Percentiles rank a stretch among this genome's conserved stretches.
Conservation (phyloP, 1,140 invertebrate species). For the Aporrectodea caliginosa region DNA sequence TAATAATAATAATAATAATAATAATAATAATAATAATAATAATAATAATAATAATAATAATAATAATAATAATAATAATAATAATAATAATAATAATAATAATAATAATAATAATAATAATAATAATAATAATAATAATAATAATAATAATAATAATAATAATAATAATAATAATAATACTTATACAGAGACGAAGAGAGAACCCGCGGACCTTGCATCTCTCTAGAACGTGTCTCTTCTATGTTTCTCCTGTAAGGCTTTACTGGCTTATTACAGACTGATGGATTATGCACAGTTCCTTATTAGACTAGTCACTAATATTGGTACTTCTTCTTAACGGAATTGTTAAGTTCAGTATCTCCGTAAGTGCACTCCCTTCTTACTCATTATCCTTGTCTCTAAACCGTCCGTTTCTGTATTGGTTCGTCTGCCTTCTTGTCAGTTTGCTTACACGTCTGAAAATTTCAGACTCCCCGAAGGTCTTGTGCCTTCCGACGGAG, state of each 20-base stretch:
- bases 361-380: background rate
- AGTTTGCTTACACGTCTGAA: too few relatives aligned
- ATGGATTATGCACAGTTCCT: background rate
- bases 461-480: background rate
- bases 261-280: background rate
- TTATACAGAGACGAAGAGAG: background rate
- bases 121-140: background rate
- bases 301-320: background rate
- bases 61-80: background rate
- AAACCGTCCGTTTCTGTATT: background rate
- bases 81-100: constrained; percentile 8
- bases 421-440: background rate
- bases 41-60: background rate
- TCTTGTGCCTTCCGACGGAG: background rate
- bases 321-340: background rate
- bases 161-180: background rate
- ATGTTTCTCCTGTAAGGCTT: background rate
- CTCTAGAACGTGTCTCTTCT: background rate
- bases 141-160: background rate
- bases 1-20: constrained; percentile 8
- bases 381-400: background rate
- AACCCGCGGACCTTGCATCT: background rate
- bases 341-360: background rate
- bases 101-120: constrained; percentile 8
- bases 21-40: constrained; percentile 8